Percentiles rank a stretch among this genome's conserved stretches.
Conservation (phyloP, 1,140 invertebrate genomes). For the Bombus consobrinus region DNA sequence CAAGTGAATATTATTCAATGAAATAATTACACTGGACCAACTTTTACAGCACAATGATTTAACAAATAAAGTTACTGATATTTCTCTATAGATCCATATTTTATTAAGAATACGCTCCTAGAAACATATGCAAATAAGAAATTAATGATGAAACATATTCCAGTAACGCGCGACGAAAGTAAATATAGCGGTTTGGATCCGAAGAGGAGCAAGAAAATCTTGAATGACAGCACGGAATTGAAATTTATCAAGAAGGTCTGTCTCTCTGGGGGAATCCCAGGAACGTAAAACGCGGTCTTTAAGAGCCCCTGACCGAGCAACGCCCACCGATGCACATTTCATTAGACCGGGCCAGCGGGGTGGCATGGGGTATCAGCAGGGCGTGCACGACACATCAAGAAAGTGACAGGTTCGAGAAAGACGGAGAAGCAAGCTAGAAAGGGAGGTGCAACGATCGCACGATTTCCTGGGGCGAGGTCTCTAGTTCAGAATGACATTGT, state of each 20-base stretch:
- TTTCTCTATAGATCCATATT: not conserved
- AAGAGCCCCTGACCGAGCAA: constrained; percentile 13
- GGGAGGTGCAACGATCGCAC: constrained; percentile 45
- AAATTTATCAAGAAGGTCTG: constrained; percentile 42
- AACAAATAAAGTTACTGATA: too few relatives aligned
- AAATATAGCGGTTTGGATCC: too few relatives aligned
- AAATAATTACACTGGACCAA: too few relatives aligned
- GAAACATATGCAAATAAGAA: not conserved
- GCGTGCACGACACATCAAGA: constrained; percentile 41
- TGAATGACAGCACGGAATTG: constrained; percentile 29
- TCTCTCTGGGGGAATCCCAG: constrained; percentile 28
- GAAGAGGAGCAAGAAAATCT: constrained; percentile 5
- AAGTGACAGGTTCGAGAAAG: constrained; percentile 30
- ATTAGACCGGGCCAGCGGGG: constrained; percentile 40
- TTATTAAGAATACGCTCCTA: not conserved
- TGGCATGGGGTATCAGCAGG: constrained; percentile 39
- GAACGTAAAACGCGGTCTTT: constrained; percentile 38
- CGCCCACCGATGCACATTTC: constrained; percentile 63
- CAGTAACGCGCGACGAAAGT: not conserved
- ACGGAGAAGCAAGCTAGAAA: not conserved
- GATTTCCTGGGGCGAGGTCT: constrained; percentile 61
- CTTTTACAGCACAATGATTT: too few relatives aligned
- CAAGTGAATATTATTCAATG: too few relatives aligned
- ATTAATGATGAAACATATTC: not conserved
- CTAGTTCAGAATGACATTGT: constrained; percentile 53